A percentile compares a stretch with the other conserved stretches of the same genome.
Evolutionary conservation across 1,140 invertebrate species (phyloP).

Genomic region (Apocrypta bakeri): DNA sequence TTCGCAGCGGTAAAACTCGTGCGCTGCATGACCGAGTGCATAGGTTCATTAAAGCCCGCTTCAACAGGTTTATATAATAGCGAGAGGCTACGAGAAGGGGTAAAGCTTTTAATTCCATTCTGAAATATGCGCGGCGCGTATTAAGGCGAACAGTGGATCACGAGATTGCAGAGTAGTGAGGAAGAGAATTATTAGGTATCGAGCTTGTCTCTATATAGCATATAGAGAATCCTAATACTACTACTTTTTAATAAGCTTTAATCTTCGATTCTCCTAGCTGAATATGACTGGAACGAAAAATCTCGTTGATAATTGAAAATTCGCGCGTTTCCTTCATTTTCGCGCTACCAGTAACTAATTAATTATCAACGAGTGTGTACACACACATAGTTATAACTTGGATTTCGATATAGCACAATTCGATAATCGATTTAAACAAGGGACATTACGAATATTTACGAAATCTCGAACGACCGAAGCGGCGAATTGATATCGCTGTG

Average conservation of each 20-base stretch:
- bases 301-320: no score
- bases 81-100: not conserved
- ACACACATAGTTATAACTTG: no score
- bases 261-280: not conserved
- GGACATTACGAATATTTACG: no score
- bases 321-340: no score
- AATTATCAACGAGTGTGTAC: not conserved
- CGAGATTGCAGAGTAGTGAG: not conserved
- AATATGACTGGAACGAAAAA: no score
- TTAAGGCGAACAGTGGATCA: slow-evolving; percentile 10
- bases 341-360: not conserved
- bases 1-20: not conserved
- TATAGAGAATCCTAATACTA: no score
- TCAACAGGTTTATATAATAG: slow-evolving; percentile 23
- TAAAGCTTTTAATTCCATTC: slow-evolving; percentile 18
- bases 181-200: not conserved
- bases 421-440: no score
- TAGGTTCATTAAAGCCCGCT: slow-evolving; percentile 15
- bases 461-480: no score
- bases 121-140: slow-evolving; percentile 12
- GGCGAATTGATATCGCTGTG: not conserved
- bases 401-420: no score
- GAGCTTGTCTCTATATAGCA: not conserved
- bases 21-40: not conserved
- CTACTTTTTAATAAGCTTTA: not conserved